Conservation (phyloP, 2,888 invertebrate species). For the Amphimallon solstitiale region DNA sequence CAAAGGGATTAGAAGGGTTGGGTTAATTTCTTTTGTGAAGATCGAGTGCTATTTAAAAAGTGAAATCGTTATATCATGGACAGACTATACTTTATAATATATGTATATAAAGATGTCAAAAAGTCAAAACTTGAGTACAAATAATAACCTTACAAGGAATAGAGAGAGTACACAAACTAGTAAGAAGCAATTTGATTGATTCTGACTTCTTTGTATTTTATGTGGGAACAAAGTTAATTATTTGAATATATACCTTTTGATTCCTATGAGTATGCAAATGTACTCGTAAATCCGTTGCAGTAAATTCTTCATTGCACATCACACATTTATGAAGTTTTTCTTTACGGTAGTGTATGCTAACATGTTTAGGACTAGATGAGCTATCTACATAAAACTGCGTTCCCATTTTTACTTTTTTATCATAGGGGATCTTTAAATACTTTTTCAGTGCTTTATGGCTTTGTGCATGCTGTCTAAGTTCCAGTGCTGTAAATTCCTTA, state of each 20-base stretch:
- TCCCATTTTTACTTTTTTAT: conserved; percentile 45
- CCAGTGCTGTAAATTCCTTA: conserved; percentile 50
- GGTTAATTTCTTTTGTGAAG: no score
- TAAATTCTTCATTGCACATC: conserved; percentile 49
- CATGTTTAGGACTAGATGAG: conserved; percentile 12
- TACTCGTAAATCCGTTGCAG: conserved; percentile 46
- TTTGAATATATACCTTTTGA: conserved; percentile 39
- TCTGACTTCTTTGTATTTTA: no score
- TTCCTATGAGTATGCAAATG: conserved; percentile 52
- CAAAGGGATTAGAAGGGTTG: no score
- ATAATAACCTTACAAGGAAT: no score
- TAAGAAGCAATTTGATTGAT: no score
- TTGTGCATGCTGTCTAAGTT: conserved; percentile 51
- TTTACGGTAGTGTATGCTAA: conserved; percentile 45
- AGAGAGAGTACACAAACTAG: no score
- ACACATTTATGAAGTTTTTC: conserved; percentile 52
- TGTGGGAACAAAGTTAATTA: no score
- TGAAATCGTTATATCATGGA: no score
- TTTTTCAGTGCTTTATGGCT: conserved; percentile 54
- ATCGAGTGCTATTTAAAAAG: no score
- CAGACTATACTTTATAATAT: no score
- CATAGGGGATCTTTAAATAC: conserved; percentile 49
- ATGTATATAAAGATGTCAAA: no score
- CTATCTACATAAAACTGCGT: conserved; percentile 41
- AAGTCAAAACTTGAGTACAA: no score